A percentile compares a stretch with the other conserved stretches of the same genome.
Evolutionary conservation across 2,797 vertebrate genomes (phyloP).

Genomic region (Sebastes flavidus): DNA sequence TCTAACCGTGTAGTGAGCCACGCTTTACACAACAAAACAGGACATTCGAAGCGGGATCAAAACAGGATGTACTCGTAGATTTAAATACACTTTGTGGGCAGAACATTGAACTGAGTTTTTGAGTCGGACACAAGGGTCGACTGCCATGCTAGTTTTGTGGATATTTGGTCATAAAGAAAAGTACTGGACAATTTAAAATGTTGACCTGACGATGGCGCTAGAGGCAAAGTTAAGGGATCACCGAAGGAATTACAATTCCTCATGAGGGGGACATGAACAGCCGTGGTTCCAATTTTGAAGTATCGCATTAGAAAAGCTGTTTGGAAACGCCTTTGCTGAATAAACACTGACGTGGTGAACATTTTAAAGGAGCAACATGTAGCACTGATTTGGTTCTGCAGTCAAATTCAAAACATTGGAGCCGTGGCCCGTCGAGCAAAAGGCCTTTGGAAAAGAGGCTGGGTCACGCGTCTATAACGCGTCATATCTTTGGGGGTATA

Average conservation of each 20-base stretch:
- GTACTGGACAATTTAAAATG: background rate
- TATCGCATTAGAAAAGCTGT: too few species aligned
- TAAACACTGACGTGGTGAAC: too few species aligned
- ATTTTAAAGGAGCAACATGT: too few species aligned
- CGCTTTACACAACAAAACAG: slow-evolving; percentile 28
- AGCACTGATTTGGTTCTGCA: too few species aligned
- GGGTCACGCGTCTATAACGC: too few species aligned
- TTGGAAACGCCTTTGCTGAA: too few species aligned
- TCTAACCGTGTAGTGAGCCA: slow-evolving; percentile 39
- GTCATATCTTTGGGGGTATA: too few species aligned
- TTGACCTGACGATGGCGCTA: background rate
- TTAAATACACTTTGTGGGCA: slow-evolving; percentile 16
- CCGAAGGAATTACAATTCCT: background rate
- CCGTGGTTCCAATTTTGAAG: too few species aligned
- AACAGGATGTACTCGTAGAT: slow-evolving; percentile 43
- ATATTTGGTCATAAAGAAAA: background rate
- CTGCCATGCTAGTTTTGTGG: background rate
- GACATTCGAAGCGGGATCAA: background rate
- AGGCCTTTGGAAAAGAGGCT: too few species aligned
- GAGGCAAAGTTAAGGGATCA: background rate
- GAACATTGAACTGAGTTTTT: background rate
- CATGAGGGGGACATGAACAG: background rate
- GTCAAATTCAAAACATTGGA: too few species aligned
- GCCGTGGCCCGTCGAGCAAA: too few species aligned
- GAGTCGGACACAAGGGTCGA: background rate